Evolutionary conservation across 2,888 invertebrate genomes (phyloP).

Genomic region (Neoascia interrupta): DNA sequence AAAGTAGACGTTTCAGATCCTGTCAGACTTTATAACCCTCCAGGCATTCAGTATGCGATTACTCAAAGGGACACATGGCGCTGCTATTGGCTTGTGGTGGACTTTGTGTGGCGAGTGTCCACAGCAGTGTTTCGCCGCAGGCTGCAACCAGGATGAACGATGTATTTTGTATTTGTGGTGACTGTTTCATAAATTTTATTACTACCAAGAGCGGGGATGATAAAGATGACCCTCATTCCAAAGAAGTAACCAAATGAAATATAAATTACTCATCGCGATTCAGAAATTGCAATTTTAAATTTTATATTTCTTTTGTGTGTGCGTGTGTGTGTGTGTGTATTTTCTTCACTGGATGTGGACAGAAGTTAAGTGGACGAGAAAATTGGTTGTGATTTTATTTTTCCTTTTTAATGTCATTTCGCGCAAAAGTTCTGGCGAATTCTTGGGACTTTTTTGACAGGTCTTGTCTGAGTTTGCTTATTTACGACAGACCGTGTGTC

Average conservation of each 20-base stretch:
- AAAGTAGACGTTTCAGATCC: conserved; percentile 2
- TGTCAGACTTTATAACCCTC: background rate
- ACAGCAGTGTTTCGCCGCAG: too few relatives aligned
- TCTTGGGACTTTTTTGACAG: conserved; percentile 54
- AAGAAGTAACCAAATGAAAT: background rate
- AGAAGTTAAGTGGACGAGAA: conserved; percentile 52
- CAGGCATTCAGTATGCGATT: background rate
- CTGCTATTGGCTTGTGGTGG: too few relatives aligned
- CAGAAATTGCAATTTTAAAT: background rate
- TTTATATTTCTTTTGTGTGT: background rate
- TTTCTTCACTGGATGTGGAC: conserved; percentile 8
- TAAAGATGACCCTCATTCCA: conserved; percentile 35
- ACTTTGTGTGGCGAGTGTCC: too few relatives aligned
- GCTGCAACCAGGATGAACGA: conserved; percentile 18
- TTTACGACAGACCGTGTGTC: conserved; percentile 60
- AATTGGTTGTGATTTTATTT: conserved; percentile 30
- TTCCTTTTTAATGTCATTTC: conserved; percentile 11
- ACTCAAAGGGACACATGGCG: conserved; percentile 2
- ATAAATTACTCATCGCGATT: conserved; percentile 46
- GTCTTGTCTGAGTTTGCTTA: conserved; percentile 55
- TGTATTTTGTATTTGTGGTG: conserved; percentile 34
- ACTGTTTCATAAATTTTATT: conserved; percentile 49
- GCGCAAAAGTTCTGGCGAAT: conserved; percentile 37
- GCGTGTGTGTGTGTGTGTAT: too few relatives aligned
- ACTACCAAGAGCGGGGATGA: conserved; percentile 22